Evolutionary conservation across 2,888 invertebrate species (phyloP).

Genomic region (Conomelus anceps): DNA sequence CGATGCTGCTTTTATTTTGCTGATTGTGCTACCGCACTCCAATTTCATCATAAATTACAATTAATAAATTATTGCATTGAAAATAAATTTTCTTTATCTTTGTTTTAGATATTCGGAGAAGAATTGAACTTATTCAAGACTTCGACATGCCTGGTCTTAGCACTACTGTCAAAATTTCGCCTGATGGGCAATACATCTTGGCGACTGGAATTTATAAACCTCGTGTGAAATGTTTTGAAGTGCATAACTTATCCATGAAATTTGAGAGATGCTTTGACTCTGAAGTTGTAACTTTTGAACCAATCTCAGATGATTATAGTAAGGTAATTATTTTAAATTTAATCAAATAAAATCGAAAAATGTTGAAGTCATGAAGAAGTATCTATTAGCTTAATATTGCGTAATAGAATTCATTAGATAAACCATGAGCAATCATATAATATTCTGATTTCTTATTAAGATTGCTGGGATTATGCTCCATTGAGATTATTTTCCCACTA

Average conservation of each 20-base stretch:
- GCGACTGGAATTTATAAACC: constrained; percentile 96
- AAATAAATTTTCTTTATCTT: not conserved
- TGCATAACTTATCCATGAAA: constrained; percentile 90
- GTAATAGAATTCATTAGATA: no score
- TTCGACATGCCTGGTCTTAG: constrained; percentile 98
- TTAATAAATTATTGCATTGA: not conserved
- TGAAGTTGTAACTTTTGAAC: constrained; percentile 88
- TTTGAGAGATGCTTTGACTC: constrained; percentile 97
- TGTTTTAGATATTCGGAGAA: constrained; percentile 65
- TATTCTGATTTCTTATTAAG: no score
- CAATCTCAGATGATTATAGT: constrained; percentile 91
- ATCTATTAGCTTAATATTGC: no score
- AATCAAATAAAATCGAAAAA: not conserved
- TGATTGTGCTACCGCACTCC: not conserved
- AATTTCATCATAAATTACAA: not conserved
- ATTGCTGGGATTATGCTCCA: no score
- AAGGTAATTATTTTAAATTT: constrained; percentile 55
- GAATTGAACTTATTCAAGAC: constrained; percentile 96
- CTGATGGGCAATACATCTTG: constrained; percentile 86
- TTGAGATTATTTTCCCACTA: no score
- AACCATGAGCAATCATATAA: no score
- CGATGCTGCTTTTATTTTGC: no score
- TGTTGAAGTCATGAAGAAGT: not conserved
- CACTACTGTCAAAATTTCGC: constrained; percentile 72
- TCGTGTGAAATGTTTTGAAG: constrained; percentile 90